Evolutionary conservation across 2,797 vertebrate genomes (phyloP).

Genomic region (Tadarida brasiliensis): DNA sequence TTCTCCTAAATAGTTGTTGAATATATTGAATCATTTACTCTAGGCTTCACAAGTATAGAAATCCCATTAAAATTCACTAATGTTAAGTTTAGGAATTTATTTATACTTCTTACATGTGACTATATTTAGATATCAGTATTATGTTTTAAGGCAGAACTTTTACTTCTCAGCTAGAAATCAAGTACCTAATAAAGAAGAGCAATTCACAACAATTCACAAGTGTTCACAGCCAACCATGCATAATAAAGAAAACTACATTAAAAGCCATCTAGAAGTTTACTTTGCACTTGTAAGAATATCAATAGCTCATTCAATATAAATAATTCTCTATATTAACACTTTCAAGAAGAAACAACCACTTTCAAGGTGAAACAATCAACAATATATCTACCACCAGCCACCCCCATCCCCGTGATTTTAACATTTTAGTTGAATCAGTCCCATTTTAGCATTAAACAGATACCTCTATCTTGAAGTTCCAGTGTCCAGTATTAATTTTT

Average conservation of each 20-base stretch:
- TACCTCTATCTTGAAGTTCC: not conserved
- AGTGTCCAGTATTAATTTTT: not conserved
- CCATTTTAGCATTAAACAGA: not conserved
- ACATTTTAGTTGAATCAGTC: not conserved
- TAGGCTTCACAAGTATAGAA: conserved; percentile 31
- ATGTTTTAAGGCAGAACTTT: conserved; percentile 36
- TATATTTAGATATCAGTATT: not conserved
- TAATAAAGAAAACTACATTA: conserved; percentile 34
- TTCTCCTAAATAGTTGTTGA: not conserved
- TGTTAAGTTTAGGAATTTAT: conserved; percentile 42
- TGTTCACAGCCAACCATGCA: not conserved
- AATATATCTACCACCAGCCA: not conserved
- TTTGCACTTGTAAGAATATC: not conserved
- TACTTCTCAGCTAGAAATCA: conserved; percentile 38
- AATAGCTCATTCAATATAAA: not conserved
- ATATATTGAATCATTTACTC: conserved; percentile 42
- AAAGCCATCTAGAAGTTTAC: conserved; percentile 1
- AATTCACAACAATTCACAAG: conserved; percentile 8
- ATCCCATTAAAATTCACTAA: conserved; percentile 50
- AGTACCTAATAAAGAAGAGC: not conserved
- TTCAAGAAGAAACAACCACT: not conserved
- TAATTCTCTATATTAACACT: not conserved
- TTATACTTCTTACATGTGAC: not conserved
- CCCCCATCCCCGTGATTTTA: not conserved
- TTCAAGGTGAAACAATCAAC: not conserved